Base-by-base conservation (phyloP, 2,797 vertebrate species). In the Epinephelus malabaricus region DNA sequence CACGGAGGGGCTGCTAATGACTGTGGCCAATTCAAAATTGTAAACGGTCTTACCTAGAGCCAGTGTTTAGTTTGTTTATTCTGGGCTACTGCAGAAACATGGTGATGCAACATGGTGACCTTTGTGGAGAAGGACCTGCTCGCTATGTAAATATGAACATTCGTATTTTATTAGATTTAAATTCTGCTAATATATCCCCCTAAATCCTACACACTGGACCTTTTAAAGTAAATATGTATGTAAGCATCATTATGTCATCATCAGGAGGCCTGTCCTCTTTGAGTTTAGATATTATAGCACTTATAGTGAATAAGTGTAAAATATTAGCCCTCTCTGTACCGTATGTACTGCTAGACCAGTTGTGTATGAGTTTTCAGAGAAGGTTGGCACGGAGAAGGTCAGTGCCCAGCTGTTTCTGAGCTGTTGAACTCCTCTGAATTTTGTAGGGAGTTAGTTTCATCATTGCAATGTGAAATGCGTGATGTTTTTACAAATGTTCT, bases 351-450 rank as follows among this genome's bases (percentile, higher is more conserved):
- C 34, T 6, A 21, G 15, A 55, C 14, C 15, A 34, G 13, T 50
- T 65, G 17, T 21, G 34, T 5, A 11, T n/a, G 10, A 45, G 15
- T 47, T 73, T 73, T 69, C 43, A 51, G 27, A 67, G 21, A 47
- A 55, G 5, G 18, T 14, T 79, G 63, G 17, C 55, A 54, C 25
- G 14, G 34, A 45, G 34, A 66, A 59, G 34, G 21, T 66, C 46
- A 45, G 45, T 27, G 43, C 23, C 45, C 21, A 18, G 27, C 11
- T 51, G 30, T 34, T 67, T n/a, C 38, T 53, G 5, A 60, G 25
- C 5, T 47, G 55, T n/a, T 53, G 30, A 56, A 21, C 23, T 60
- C 40, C 54, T 49, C 18, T 61, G 60, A 19, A 43, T 2, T 64
- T 56, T 55, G 34, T 76, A 3, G 0, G 50, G 9, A 34, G 25